phyloP scores from a whole-genome alignment of 2,797 vertebrate genomes.

The Tolypeutes matacus region DNA sequence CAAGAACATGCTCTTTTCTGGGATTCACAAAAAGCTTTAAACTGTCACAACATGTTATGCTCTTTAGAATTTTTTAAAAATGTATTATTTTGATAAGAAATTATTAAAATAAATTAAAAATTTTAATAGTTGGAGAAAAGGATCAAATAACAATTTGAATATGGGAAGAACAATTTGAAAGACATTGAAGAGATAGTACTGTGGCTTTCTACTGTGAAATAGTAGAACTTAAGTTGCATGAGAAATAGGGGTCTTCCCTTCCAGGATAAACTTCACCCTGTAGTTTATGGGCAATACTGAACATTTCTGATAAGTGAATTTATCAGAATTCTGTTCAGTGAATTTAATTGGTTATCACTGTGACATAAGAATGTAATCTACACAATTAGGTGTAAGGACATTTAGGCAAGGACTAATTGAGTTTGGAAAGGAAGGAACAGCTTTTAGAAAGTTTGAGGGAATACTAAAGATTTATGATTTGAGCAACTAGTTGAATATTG shows the following conservation, averaged over 20 bases:
- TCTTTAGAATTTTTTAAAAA: conserved; percentile 4
- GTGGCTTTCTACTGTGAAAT: background rate
- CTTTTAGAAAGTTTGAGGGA: background rate
- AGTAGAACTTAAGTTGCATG: background rate
- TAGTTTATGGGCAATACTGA: background rate
- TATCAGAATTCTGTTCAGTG: background rate
- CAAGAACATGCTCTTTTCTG: too few relatives aligned
- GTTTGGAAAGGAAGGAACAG: background rate
- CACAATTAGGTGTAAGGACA: background rate
- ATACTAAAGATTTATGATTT: background rate
- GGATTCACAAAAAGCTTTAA: too few relatives aligned
- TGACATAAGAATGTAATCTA: background rate
- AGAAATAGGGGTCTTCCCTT: background rate
- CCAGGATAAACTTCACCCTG: background rate
- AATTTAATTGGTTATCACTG: background rate
- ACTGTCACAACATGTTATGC: background rate
- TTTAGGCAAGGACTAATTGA: background rate
- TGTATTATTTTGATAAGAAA: background rate
- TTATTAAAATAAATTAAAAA: background rate
- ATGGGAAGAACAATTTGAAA: background rate
- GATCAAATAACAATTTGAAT: background rate
- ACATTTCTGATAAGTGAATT: background rate
- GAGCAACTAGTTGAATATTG: background rate
- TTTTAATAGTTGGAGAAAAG: background rate
- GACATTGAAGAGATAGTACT: background rate